Percentiles rank a stretch among this genome's conserved stretches.
Evolutionary conservation across 2,113 vertebrate genomes (phyloP).

Genomic region (Lichenostomus cassidix): DNA sequence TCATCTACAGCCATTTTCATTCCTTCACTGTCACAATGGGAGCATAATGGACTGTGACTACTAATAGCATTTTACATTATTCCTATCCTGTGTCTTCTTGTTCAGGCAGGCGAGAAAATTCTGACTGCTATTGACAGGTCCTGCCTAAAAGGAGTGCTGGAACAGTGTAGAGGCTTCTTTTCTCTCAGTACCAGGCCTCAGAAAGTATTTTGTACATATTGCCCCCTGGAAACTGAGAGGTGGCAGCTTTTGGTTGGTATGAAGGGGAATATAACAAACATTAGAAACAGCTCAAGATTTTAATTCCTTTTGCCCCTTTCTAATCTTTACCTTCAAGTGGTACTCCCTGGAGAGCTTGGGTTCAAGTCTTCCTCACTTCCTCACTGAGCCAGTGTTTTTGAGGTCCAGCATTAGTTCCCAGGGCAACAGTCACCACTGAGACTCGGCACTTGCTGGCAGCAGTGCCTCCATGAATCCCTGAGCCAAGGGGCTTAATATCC

Average conservation of each 20-base stretch:
- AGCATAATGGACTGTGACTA: neutral
- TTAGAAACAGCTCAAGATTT: neutral
- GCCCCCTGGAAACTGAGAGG: neutral
- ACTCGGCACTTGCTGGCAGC: too few species aligned
- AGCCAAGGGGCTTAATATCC: too few species aligned
- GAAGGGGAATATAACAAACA: neutral
- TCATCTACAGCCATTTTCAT: neutral
- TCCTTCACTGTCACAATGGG: neutral
- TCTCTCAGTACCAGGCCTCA: neutral
- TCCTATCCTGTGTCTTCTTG: neutral
- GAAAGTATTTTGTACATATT: neutral
- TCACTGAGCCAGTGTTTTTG: neutral
- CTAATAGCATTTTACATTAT: neutral
- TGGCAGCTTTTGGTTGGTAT: neutral
- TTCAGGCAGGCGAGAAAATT: neutral
- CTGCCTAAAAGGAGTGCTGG: neutral
- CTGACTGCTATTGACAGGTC: neutral
- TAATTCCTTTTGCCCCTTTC: neutral
- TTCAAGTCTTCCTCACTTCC: neutral
- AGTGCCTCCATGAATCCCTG: too few species aligned
- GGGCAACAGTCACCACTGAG: too few species aligned
- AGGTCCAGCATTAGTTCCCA: neutral
- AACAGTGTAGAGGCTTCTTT: neutral
- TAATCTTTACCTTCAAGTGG: neutral
- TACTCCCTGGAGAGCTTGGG: neutral